phyloP scores from a whole-genome alignment of 2,113 vertebrate species.

The Myanophis thanlyinensis region DNA sequence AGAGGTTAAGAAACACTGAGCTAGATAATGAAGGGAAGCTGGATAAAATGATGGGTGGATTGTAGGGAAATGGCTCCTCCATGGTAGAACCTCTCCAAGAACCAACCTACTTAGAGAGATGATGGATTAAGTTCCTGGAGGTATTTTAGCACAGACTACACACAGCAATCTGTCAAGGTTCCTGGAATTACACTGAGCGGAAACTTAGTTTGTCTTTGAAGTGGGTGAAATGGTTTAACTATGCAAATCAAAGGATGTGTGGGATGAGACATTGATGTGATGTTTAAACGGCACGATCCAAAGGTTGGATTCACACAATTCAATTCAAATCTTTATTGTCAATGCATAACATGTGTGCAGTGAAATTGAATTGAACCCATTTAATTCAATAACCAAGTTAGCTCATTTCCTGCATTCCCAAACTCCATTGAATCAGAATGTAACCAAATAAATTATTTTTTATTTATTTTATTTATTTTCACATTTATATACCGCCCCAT shows the following conservation, averaged over 20 bases:
- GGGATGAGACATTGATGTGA: not conserved
- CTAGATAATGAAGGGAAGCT: not conserved
- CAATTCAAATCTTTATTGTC: no score
- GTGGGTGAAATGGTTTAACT: not conserved
- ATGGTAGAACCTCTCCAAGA: not conserved
- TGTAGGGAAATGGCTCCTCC: not conserved
- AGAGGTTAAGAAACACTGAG: not conserved
- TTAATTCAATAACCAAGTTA: not conserved
- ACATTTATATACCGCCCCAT: no score
- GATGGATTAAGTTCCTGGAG: not conserved
- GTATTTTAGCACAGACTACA: not conserved
- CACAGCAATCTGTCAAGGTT: not conserved
- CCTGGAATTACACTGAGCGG: not conserved
- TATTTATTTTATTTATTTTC: no score
- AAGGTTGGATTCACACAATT: not conserved
- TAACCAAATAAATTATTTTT: not conserved
- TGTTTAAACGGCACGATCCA: not conserved
- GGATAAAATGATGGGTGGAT: not conserved
- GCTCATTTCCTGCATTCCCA: not conserved
- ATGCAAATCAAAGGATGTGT: not conserved
- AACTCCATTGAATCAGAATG: not conserved
- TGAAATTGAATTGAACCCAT: no score
- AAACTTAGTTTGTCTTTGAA: not conserved
- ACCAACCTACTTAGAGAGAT: not conserved
- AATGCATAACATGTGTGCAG: no score